These are phyloP conservation scores for Ephialtes manifestator DNA, from an alignment of 2,888 invertebrate genomes.

Conservation along the genomic window DNA sequence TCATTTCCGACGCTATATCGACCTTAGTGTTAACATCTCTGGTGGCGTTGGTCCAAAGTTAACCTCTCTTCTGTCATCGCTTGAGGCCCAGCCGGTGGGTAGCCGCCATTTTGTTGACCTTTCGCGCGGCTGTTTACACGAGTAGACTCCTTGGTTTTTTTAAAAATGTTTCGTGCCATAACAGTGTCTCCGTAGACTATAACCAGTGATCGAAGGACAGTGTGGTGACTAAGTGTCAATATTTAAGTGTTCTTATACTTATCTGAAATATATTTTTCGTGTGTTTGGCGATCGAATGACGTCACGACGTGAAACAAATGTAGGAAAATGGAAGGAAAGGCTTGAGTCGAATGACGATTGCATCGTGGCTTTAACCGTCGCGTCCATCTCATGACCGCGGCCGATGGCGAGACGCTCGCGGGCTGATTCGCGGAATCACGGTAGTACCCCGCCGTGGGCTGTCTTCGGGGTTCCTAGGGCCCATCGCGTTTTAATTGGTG, in stretches of 20 bases:
- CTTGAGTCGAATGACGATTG: background rate
- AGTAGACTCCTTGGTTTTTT: background rate
- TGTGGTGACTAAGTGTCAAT: slow-evolving; percentile 32
- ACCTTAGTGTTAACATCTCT: background rate
- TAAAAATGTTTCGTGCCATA: background rate
- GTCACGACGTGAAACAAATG: background rate
- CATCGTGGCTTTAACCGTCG: background rate
- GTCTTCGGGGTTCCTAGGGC: slow-evolving; percentile 62
- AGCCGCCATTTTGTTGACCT: slow-evolving; percentile 77
- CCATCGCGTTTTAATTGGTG: slow-evolving; percentile 73
- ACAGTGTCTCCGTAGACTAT: background rate
- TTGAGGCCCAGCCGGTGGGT: slow-evolving; percentile 19
- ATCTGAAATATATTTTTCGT: background rate
- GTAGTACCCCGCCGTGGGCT: slow-evolving; percentile 62
- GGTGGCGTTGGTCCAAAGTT: background rate
- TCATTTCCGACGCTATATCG: background rate
- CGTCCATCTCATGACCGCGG: slow-evolving; percentile 31
- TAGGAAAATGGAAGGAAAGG: background rate
- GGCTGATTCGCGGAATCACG: slow-evolving; percentile 68
- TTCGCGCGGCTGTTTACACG: slow-evolving; percentile 23
- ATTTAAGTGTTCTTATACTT: background rate
- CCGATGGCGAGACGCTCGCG: slow-evolving; percentile 62
- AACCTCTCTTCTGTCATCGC: background rate
- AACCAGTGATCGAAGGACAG: background rate
- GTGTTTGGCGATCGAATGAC: background rate